Evolutionary conservation across 2,888 invertebrate genomes (phyloP), one percentile per base, ranked within the genome.

Genomic region (Eugnorisma glareosa): DNA sequence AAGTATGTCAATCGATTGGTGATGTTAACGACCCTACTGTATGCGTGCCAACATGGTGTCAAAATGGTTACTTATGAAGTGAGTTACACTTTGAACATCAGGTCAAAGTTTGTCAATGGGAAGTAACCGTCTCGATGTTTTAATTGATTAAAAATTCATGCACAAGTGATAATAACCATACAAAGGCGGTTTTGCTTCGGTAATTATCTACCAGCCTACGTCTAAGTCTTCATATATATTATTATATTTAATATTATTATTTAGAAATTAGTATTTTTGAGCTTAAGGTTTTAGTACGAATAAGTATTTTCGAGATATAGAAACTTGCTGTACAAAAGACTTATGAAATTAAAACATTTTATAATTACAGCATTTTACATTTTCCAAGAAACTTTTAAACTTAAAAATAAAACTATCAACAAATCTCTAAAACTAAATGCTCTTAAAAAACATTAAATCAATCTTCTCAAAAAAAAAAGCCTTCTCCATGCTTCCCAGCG

Each of bases 401-500:
- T 28, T 13, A 63, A 7, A 43, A 43, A 24, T 28, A 10, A 70
- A 24, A 71, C 13, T 21, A n/a, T 21, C 1, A 21, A 8, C 1
- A 2, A 31, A 0, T 7, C 24, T 31, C 15, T 1, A 3, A n/a
- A 35, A 18, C 7, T 0, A 7, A 57, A 18, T 8, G 5, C 70
- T 43, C n/a, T 28, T n/a, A 3, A 45, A 31, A 35, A 69, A 69
- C 2, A 31, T n/a, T 57, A 21, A 57, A 74, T 43, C 15, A 75
- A 74, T 18, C 35, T 11, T 43, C 7, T 68, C 48, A 43, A 67
- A 18, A 28, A 79, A 6, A 48, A 79, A 93, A 95, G 89, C 94
- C 91, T 0, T 91, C 84, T 94, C 95, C 93, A 87, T 76, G 86
- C 67, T 64, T 69, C 75, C 59, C 79, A 83, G 67, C 92, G 85